phyloP scores from a whole-genome alignment of 2,888 invertebrate genomes.

The Tenthredo notha region DNA sequence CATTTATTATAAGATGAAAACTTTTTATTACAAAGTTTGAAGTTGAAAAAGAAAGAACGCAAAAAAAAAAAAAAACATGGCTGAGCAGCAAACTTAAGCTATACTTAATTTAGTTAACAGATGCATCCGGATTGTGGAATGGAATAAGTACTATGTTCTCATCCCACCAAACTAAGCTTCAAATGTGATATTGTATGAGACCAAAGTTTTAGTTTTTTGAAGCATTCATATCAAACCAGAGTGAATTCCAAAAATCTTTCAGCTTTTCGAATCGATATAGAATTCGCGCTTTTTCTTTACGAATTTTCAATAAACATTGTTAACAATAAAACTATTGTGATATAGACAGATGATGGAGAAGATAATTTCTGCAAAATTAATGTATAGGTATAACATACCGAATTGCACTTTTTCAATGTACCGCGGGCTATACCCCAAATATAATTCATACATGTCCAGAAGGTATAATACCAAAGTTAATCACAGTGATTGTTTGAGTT shows the following conservation, averaged over 20 bases:
- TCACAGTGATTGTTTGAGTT: slow-evolving; percentile 10
- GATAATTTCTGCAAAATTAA: neutral
- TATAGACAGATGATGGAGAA: neutral
- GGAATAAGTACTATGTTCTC: neutral
- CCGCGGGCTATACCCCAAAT: neutral
- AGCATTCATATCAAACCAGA: neutral
- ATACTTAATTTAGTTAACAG: slow-evolving; percentile 15
- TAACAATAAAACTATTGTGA: neutral
- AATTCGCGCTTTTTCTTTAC: neutral
- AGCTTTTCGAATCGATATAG: neutral
- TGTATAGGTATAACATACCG: slow-evolving; percentile 20
- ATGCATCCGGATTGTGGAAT: neutral
- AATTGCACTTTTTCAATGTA: slow-evolving; percentile 3
- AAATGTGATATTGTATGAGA: slow-evolving; percentile 11
- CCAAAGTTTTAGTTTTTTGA: neutral
- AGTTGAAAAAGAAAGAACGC: neutral
- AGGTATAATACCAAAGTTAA: neutral
- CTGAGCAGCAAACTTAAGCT: slow-evolving; percentile 10
- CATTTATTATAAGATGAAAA: slow-evolving; percentile 34
- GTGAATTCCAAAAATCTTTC: neutral
- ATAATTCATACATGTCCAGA: slow-evolving; percentile 3
- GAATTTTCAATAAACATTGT: neutral
- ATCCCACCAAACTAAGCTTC: neutral
- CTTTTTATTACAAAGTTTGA: slow-evolving; percentile 25
- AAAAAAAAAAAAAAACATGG: neutral